Conservation (phyloP, 2,113 vertebrate species). For the Xyliphius kryptos region DNA sequence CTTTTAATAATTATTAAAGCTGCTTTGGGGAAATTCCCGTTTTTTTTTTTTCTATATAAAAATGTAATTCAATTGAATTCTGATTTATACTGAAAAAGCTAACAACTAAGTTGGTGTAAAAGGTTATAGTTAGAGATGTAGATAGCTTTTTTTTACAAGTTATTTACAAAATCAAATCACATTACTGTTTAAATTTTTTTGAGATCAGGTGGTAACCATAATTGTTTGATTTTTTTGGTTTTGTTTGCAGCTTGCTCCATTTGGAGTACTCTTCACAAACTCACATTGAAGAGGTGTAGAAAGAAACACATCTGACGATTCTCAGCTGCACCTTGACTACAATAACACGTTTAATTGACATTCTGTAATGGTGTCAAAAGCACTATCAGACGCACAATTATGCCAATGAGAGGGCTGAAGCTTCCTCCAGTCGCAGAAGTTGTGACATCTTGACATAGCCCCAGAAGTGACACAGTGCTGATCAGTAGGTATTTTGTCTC, state of each 20-base stretch:
- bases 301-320: constrained; percentile 35
- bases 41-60: too few relatives aligned
- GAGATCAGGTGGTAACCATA: constrained; percentile 7
- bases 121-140: too few relatives aligned
- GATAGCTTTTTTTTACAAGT: too few relatives aligned
- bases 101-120: too few relatives aligned
- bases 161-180: too few relatives aligned
- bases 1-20: too few relatives aligned
- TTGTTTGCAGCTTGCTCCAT: constrained; percentile 9
- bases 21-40: too few relatives aligned
- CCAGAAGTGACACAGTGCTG: constrained; percentile 32
- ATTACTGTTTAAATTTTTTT: constrained; percentile 21
- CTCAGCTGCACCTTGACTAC: constrained; percentile 41
- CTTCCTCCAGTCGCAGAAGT: constrained; percentile 28
- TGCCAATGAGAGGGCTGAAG: constrained; percentile 25
- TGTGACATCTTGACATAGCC: constrained; percentile 39
- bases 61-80: too few relatives aligned
- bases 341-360: constrained; percentile 57
- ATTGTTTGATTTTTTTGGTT: constrained; percentile 17
- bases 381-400: constrained; percentile 45
- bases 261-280: constrained; percentile 10
- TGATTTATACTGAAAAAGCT: too few relatives aligned
- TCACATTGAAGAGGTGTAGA: constrained; percentile 12
- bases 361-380: constrained; percentile 57
- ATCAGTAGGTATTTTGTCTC: constrained; percentile 44